These are phyloP conservation scores for Hecatera dysodea DNA, from an alignment of 2,888 invertebrate genomes.

Conservation along the genomic window DNA sequence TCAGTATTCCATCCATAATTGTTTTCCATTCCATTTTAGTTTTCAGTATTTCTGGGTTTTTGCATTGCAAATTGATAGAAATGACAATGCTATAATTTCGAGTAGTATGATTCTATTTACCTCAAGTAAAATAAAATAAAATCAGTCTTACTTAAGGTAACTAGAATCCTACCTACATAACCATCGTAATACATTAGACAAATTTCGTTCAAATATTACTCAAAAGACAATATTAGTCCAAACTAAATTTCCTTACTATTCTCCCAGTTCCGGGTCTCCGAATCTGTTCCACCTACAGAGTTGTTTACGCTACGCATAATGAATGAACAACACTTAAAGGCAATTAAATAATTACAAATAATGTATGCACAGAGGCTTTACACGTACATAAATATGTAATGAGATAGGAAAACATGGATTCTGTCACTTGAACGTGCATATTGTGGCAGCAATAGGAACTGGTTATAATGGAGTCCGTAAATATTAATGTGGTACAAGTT, in stretches of 20 bases:
- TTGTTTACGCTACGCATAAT: constrained; percentile 59
- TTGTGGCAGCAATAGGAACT: constrained; percentile 35
- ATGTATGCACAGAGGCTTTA: constrained; percentile 58
- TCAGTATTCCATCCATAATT: too few species aligned
- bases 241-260: not conserved
- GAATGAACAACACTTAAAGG: constrained; percentile 53
- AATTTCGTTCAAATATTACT: not conserved
- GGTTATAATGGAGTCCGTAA: constrained; percentile 36
- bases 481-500: constrained; percentile 27
- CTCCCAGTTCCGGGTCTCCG: not conserved
- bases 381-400: constrained; percentile 61
- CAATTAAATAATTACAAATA: constrained; percentile 63
- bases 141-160: too few species aligned
- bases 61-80: too few species aligned
- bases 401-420: constrained; percentile 61
- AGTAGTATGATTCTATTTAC: too few species aligned
- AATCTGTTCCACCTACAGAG: constrained; percentile 1
- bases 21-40: too few species aligned
- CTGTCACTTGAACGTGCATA: constrained; percentile 51
- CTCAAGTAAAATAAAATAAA: too few species aligned
- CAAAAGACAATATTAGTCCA: rapidly evolving
- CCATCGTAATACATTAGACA: not conserved
- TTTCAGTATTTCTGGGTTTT: too few species aligned
- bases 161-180: too few species aligned
- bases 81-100: too few species aligned